Evolutionary conservation across 2,797 vertebrate species (phyloP).

Genomic region (Lateolabrax maculatus): DNA sequence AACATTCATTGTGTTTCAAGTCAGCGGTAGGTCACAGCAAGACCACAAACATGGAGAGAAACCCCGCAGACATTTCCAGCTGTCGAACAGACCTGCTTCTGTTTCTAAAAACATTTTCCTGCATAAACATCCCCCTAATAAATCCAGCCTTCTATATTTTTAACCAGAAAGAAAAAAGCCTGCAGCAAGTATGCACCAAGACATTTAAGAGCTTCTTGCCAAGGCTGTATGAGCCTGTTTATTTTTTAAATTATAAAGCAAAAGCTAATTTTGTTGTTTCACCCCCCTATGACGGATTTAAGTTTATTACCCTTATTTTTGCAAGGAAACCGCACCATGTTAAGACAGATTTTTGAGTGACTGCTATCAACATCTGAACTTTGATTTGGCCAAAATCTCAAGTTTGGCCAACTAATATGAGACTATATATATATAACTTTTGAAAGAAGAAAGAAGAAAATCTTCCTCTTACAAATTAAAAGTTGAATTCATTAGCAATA

Average conservation of each 20-base stretch:
- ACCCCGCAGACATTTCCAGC: conserved; percentile 51
- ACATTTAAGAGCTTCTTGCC: conserved; percentile 51
- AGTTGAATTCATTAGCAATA: conserved; percentile 1
- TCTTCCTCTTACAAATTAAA: not conserved
- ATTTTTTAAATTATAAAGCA: conserved; percentile 31
- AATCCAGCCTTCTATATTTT: conserved; percentile 52
- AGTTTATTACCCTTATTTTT: conserved; percentile 19
- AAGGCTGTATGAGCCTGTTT: conserved; percentile 25
- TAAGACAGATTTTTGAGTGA: not conserved
- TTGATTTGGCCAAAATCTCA: not conserved
- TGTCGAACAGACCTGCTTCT: conserved; percentile 46
- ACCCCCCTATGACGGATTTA: conserved; percentile 30
- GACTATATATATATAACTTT: not conserved
- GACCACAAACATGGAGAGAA: conserved; percentile 47
- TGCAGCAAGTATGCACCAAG: conserved; percentile 52
- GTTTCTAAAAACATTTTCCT: conserved; percentile 57
- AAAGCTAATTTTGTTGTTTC: conserved; percentile 36
- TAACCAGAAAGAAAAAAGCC: conserved; percentile 31
- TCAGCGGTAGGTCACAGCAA: conserved; percentile 51
- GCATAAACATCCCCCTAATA: conserved; percentile 54
- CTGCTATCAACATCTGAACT: not conserved
- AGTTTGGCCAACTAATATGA: not conserved
- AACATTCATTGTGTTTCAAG: conserved; percentile 55
- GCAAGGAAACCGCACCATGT: too few species aligned
- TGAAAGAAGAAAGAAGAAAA: not conserved